Evolutionary conservation across 1,140 invertebrate genomes (phyloP), one percentile per base, ranked within the genome.

Genomic region (Scaptomyza graminum): DNA sequence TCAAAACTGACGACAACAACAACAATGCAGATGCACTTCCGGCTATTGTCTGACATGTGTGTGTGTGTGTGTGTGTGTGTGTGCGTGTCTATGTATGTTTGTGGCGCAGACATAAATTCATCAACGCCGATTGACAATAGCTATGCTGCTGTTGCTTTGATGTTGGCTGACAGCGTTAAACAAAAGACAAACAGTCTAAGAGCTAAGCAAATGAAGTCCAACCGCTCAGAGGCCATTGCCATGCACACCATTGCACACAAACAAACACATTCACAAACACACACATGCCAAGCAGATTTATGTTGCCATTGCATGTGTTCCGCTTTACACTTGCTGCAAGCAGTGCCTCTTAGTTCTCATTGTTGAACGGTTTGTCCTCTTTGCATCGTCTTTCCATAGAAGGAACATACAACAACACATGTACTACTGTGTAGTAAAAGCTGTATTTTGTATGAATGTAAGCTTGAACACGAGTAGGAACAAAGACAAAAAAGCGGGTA

Each of bases 81-180:
- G 52, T 77, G 25, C 63, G 37, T 12, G 37, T 41, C 12, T 41
- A 12, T n/a, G 37, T 41, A 37, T 77, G 25, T 66, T 12, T 6
- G 28, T 62, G 18, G 49, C 79, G 66, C 50, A 76, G 84, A 74
- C 74, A 70, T 79, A 78, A 76, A 79, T 84, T 84, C 76, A 85
- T 84, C 81, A 84, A 54, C 56, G 55, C 11, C 47, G 65, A 84
- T 80, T 84, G 80, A 76, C 80, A 84, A 64, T 49, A 72, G 54
- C 47, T 57, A 5, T 1, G 3, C 13, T 0, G 15, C 8, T 34
- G n/a, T 34, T 46, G 46, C 5, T 13, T 9, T 5, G 28, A 13
- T 34, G 9, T 60, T 28, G 50, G 50, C 34, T 57, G 68, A 47
- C 41, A 55, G 64, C 64, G 44, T 62, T 69, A 64, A 74, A 74